Evolutionary conservation across 2,797 vertebrate genomes (phyloP).

Genomic region (Hephaestus fuliginosus): DNA sequence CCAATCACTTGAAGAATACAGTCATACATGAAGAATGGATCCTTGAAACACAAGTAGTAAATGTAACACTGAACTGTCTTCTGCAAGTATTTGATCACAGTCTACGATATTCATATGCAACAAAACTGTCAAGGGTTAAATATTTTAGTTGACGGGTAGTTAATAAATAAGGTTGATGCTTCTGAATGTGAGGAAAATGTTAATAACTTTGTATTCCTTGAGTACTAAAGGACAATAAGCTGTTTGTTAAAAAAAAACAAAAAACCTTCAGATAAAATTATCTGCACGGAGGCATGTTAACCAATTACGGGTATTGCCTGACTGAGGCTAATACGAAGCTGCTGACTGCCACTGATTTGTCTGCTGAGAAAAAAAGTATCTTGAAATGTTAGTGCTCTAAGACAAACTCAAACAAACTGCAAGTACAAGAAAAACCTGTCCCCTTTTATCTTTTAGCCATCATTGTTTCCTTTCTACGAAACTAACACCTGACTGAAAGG

Average conservation of each 20-base stretch:
- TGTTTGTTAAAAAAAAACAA: not conserved
- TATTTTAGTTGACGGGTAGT: not conserved
- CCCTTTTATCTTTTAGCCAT: not conserved
- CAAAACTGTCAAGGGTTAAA: not conserved
- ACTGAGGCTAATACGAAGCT: slow-evolving; percentile 54
- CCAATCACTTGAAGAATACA: not conserved
- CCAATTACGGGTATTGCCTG: slow-evolving; percentile 32
- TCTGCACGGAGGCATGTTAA: slow-evolving; percentile 33
- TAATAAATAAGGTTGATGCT: not conserved
- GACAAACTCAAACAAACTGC: not conserved
- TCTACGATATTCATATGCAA: not conserved
- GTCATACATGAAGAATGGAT: not conserved
- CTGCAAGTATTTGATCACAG: not conserved
- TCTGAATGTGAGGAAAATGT: not conserved
- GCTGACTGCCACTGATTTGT: slow-evolving; percentile 40
- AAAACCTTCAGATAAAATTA: slow-evolving; percentile 27
- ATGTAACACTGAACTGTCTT: not conserved
- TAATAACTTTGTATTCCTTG: not conserved
- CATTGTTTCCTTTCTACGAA: not conserved
- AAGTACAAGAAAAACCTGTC: not conserved
- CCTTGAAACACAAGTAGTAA: not conserved
- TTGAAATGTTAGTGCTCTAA: not conserved
- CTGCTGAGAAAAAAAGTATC: not conserved
- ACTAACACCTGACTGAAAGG: not conserved
- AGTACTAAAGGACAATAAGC: slow-evolving; percentile 10